phyloP scores from a whole-genome alignment of 2,888 invertebrate species.

The Dynastes tityus region DNA sequence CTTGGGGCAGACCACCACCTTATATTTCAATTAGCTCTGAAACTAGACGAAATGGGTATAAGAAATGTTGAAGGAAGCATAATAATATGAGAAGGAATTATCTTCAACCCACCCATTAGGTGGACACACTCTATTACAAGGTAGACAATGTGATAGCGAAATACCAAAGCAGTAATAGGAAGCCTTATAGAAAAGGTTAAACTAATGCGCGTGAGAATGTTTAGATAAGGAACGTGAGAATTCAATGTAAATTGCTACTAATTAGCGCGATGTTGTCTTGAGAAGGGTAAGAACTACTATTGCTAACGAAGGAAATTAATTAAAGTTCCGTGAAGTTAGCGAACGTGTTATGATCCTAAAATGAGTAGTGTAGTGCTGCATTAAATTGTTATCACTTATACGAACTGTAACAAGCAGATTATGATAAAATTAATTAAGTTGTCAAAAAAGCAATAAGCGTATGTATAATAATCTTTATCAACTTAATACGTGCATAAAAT shows the following conservation, averaged over 20 bases:
- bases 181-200: too few species aligned
- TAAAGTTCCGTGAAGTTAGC: constrained; percentile 13
- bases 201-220: too few species aligned
- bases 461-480: neutral
- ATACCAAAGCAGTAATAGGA: too few species aligned
- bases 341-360: neutral
- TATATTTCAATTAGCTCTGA: too few species aligned
- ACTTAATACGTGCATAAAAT: neutral
- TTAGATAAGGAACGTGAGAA: neutral
- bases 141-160: too few species aligned
- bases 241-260: constrained; percentile 11
- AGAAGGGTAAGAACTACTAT: constrained; percentile 16
- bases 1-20: too few species aligned
- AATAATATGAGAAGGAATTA: too few species aligned
- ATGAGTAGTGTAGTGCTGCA: neutral
- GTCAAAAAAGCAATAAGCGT: neutral
- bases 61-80: too few species aligned
- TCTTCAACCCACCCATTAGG: too few species aligned
- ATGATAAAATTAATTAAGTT: constrained; percentile 5
- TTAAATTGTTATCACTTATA: neutral
- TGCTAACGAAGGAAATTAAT: constrained; percentile 15
- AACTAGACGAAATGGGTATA: too few species aligned
- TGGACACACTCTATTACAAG: too few species aligned
- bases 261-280: constrained; percentile 10
- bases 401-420: neutral